Conservation (phyloP, 2,888 invertebrate genomes). For the Yponomeuta plumbellus region DNA sequence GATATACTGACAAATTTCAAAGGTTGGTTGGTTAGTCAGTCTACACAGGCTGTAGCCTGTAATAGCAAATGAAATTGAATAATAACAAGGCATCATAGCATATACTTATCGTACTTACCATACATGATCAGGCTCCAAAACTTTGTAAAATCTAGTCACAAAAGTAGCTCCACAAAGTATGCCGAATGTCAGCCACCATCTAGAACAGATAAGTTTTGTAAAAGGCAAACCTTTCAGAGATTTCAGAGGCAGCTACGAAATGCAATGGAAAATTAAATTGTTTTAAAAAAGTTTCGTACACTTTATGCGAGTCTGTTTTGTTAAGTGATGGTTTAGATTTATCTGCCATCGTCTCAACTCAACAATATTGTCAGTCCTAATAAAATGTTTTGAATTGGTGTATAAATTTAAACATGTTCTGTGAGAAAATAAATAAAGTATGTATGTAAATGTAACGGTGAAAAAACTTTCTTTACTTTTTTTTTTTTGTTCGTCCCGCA, state of each 20-base stretch:
- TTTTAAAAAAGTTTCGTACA: conserved; percentile 22
- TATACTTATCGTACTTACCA: conserved; percentile 79
- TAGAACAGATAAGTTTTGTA: conserved; percentile 27
- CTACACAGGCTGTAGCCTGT: too few species aligned
- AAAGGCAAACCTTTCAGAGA: not conserved
- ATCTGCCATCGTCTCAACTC: conserved; percentile 23
- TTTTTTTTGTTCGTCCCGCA: too few species aligned
- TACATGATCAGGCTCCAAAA: conserved; percentile 94
- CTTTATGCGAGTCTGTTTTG: conserved; percentile 23
- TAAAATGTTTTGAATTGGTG: too few species aligned
- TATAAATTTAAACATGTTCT: too few species aligned
- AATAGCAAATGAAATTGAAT: too few species aligned
- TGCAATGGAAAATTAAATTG: not conserved
- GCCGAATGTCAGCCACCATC: conserved; percentile 81
- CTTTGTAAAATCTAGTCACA: conserved; percentile 90
- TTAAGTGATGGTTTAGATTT: conserved; percentile 21
- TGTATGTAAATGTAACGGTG: not conserved
- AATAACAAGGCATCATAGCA: not conserved
- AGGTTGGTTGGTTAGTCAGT: too few species aligned
- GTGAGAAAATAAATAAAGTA: too few species aligned
- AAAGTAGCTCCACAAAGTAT: conserved; percentile 80
- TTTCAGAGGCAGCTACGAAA: not conserved
- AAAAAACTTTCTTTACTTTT: too few species aligned
- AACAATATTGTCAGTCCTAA: too few species aligned
- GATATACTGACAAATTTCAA: too few species aligned